Evolutionary conservation across 2,888 invertebrate species (phyloP).

Genomic region (Hypena proboscidalis): DNA sequence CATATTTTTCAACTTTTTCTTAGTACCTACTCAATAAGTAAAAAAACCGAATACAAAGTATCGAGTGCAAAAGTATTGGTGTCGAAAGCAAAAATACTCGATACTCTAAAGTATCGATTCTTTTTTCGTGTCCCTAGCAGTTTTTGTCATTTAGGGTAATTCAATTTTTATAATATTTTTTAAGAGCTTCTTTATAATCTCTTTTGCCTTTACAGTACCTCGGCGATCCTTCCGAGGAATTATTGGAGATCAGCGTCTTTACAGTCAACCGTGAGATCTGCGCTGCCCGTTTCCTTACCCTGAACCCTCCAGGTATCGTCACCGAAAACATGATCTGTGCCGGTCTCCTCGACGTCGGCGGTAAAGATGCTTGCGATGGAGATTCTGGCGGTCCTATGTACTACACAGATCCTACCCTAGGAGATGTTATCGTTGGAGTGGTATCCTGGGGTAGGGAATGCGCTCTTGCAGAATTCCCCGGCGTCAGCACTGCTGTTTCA

Average conservation of each 20-base stretch:
- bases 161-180: too few relatives aligned
- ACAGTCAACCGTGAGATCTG: constrained; percentile 21
- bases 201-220: too few relatives aligned
- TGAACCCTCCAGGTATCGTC: constrained; percentile 22
- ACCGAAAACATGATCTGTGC: constrained; percentile 71
- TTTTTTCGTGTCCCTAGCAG: too few relatives aligned
- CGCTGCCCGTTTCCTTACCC: constrained; percentile 14
- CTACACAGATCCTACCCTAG: constrained; percentile 24
- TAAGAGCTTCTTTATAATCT: too few relatives aligned
- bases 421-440: constrained; percentile 67
- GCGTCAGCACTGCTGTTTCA: constrained; percentile 72
- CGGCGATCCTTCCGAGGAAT: too few relatives aligned
- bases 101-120: too few relatives aligned
- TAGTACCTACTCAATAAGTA: too few relatives aligned
- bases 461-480: constrained; percentile 71
- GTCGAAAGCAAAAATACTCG: too few relatives aligned
- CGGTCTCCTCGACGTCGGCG: constrained; percentile 55
- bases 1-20: too few relatives aligned
- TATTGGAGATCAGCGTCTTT: constrained; percentile 24
- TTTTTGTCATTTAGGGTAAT: too few relatives aligned
- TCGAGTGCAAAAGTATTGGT: too few relatives aligned
- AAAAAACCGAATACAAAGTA: too few relatives aligned
- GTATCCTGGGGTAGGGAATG: constrained; percentile 81
- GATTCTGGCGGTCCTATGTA: constrained; percentile 82
- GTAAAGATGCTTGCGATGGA: constrained; percentile 66